These are phyloP conservation scores for Cirrhinus molitorella DNA, from an alignment of 2,797 vertebrate genomes.

Conservation along the genomic window DNA sequence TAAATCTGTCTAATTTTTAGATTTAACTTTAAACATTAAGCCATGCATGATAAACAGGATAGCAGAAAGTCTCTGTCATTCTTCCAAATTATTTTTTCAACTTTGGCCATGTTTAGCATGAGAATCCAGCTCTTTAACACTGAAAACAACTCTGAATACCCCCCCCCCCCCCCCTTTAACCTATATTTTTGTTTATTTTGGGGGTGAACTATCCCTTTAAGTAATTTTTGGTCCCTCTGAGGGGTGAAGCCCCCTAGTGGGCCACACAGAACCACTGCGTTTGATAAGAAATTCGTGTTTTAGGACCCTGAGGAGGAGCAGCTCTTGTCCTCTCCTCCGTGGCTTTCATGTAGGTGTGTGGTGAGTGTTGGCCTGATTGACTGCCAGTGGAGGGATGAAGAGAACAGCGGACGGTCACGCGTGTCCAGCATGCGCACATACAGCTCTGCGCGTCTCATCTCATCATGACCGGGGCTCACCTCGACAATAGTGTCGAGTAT, in stretches of 20 bases:
- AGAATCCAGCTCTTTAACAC: too few relatives aligned
- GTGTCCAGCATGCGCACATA: conserved; percentile 46
- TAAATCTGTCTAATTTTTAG: background rate
- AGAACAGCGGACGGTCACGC: conserved; percentile 54
- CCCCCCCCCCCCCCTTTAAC: too few relatives aligned
- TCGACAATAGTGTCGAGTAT: background rate
- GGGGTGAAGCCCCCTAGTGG: background rate
- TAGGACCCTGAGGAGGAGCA: conserved; percentile 75
- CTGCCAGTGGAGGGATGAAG: conserved; percentile 64
- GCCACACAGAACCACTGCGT: background rate
- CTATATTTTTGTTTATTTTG: background rate
- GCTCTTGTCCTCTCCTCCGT: conserved; percentile 28
- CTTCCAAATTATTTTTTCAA: too few relatives aligned
- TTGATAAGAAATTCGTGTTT: conserved; percentile 44
- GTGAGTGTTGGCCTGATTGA: conserved; percentile 29
- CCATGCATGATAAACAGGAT: background rate
- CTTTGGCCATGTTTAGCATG: too few relatives aligned
- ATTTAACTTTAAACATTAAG: conserved; percentile 4
- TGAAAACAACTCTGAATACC: too few relatives aligned
- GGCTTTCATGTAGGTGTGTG: conserved; percentile 63
- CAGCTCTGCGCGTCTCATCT: conserved; percentile 58
- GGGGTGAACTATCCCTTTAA: background rate
- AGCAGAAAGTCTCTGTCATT: background rate
- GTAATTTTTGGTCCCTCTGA: background rate
- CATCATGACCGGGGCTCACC: conserved; percentile 30